These are phyloP conservation scores for Drosophila ambigua DNA, from an alignment of 1,140 invertebrate genomes.

Conservation along the genomic window DNA sequence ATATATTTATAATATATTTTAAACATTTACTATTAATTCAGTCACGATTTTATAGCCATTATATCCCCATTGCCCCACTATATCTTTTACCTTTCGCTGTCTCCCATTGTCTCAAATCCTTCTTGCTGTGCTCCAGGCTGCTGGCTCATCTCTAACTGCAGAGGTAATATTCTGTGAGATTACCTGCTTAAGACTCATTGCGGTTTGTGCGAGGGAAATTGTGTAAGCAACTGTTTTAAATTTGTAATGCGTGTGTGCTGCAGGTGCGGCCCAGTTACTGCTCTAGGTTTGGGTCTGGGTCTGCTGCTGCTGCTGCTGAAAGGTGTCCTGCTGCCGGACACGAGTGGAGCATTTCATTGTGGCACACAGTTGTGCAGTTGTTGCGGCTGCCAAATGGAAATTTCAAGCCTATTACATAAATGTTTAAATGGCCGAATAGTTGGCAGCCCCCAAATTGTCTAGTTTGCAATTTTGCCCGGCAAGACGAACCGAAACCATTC, in stretches of 20 bases:
- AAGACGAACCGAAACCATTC: constrained; percentile 12
- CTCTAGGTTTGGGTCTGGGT: background rate
- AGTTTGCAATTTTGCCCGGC: constrained; percentile 35
- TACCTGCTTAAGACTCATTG: constrained; percentile 69
- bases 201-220: constrained; percentile 48
- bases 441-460: constrained; percentile 55
- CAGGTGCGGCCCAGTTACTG: constrained; percentile 20
- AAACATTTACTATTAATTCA: too few relatives aligned
- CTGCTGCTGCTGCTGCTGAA: constrained; percentile 8
- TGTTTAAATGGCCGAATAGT: constrained; percentile 74
- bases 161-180: constrained; percentile 24
- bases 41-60: too few relatives aligned
- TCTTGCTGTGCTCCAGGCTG: constrained; percentile 6
- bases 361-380: constrained; percentile 59
- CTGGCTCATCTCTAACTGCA: constrained; percentile 49
- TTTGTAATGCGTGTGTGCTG: constrained; percentile 63
- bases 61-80: too few relatives aligned
- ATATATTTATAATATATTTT: too few relatives aligned
- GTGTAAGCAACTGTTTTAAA: constrained; percentile 63
- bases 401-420: constrained; percentile 79
- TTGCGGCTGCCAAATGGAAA: constrained; percentile 71
- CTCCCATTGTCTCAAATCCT: constrained; percentile 19
- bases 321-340: constrained; percentile 17
- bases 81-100: background rate
- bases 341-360: constrained; percentile 33